Evolutionary conservation across 2,888 invertebrate species (phyloP).

Genomic region (Scaeva pyrastri): DNA sequence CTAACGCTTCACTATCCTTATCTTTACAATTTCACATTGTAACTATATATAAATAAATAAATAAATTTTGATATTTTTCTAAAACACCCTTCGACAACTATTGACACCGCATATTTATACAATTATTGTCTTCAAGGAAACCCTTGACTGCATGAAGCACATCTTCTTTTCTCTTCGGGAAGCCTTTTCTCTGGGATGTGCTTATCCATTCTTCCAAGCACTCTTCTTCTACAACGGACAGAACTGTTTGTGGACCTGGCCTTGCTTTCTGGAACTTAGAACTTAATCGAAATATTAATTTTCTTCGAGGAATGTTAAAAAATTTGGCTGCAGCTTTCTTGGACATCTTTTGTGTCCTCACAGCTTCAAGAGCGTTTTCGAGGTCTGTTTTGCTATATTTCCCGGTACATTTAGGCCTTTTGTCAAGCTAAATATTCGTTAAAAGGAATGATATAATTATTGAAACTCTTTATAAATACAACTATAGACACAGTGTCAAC

Average conservation of each 20-base stretch:
- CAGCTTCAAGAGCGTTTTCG: constrained; percentile 32
- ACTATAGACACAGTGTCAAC: constrained; percentile 29
- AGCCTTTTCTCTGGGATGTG: constrained; percentile 19
- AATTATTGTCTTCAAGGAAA: constrained; percentile 13
- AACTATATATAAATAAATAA: too few species aligned
- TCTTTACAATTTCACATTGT: too few species aligned
- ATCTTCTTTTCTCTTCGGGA: constrained; percentile 30
- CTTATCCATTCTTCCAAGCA: constrained; percentile 39
- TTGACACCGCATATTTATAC: too few species aligned
- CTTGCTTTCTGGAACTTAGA: too few species aligned
- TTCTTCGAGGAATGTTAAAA: constrained; percentile 31
- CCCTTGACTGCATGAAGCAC: constrained; percentile 41
- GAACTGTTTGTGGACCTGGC: constrained; percentile 38
- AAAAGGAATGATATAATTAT: constrained; percentile 31
- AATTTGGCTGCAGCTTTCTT: constrained; percentile 24
- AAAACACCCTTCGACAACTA: too few species aligned
- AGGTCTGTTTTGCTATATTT: constrained; percentile 26
- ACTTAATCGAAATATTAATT: constrained; percentile 39
- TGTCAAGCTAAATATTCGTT: constrained; percentile 31
- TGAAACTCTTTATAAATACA: constrained; percentile 33
- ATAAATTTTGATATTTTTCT: too few species aligned
- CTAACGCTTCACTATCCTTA: too few species aligned
- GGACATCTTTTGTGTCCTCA: constrained; percentile 27
- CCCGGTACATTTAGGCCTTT: constrained; percentile 29
- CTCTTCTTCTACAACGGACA: constrained; percentile 34